A percentile compares a stretch with the other conserved stretches of the same genome.
Evolutionary conservation across 2,888 invertebrate genomes (phyloP).

Genomic region (Leptinotarsa juncta): DNA sequence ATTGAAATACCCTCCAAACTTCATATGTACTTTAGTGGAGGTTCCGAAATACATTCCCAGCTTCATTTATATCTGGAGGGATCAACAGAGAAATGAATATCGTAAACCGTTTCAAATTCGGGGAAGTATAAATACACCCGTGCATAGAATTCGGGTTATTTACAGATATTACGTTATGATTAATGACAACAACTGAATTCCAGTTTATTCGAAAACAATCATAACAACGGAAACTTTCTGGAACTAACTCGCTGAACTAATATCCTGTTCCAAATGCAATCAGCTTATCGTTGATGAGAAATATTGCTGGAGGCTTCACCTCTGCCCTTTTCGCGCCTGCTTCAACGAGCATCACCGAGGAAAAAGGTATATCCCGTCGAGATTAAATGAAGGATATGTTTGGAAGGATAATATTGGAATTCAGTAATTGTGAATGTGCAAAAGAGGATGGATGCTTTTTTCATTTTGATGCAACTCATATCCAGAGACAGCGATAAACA

Average conservation of each 20-base stretch:
- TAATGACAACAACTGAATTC: not conserved
- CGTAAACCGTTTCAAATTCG: not conserved
- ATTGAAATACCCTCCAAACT: no score
- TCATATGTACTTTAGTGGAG: no score
- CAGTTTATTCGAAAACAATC: constrained; percentile 12
- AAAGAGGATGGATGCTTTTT: no score
- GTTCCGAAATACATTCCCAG: not conserved
- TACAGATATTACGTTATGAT: not conserved
- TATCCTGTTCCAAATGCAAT: constrained; percentile 15
- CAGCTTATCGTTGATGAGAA: constrained; percentile 15
- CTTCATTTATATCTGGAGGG: not conserved
- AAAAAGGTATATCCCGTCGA: not conserved
- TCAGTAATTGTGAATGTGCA: not conserved
- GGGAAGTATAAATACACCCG: not conserved
- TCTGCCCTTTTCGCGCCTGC: not conserved
- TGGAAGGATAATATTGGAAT: not conserved
- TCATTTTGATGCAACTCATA: no score
- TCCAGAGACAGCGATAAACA: no score
- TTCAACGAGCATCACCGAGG: not conserved
- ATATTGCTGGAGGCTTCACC: constrained; percentile 12
- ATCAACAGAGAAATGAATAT: not conserved
- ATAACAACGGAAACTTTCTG: constrained; percentile 11
- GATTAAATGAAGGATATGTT: constrained; percentile 1
- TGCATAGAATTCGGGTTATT: not conserved
- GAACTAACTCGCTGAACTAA: constrained; percentile 7